These are phyloP conservation scores for Pseudomyrmex concolor DNA, from an alignment of 1,140 invertebrate species.

Conservation along the genomic window DNA sequence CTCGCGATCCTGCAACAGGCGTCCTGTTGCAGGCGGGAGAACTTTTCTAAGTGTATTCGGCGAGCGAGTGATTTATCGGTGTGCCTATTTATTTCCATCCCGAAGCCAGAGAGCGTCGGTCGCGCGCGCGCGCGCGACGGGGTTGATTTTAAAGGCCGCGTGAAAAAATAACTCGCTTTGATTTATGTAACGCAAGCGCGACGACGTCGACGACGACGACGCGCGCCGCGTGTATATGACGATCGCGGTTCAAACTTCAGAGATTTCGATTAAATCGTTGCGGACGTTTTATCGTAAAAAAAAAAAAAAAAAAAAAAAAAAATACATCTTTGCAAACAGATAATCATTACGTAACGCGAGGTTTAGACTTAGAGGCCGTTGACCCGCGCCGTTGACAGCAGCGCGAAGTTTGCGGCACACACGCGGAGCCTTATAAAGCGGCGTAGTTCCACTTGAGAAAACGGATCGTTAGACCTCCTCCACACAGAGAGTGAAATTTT, in stretches of 20 bases:
- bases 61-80: conserved; percentile 20
- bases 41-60: conserved; percentile 8
- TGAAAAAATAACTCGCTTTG: conserved; percentile 34
- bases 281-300: too few relatives aligned
- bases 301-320: too few relatives aligned
- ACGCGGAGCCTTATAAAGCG: not conserved
- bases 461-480: not conserved
- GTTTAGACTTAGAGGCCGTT: conserved; percentile 64
- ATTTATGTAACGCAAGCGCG: conserved; percentile 37
- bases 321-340: conserved; percentile 41
- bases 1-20: conserved; percentile 22
- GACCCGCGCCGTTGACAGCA: conserved; percentile 53
- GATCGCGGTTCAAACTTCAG: too few relatives aligned
- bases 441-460: conserved; percentile 9
- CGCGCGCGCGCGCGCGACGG: not conserved
- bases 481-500: not conserved
- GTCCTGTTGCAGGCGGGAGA: not conserved
- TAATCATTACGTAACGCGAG: conserved; percentile 73
- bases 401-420: not conserved
- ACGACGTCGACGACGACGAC: not conserved
- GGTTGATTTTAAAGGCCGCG: conserved; percentile 25
- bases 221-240: too few relatives aligned
- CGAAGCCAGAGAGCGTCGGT: not conserved
- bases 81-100: conserved; percentile 41
- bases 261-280: too few relatives aligned